Evolutionary conservation across 2,797 vertebrate species (phyloP).

Genomic region (Clarias pachynema): DNA sequence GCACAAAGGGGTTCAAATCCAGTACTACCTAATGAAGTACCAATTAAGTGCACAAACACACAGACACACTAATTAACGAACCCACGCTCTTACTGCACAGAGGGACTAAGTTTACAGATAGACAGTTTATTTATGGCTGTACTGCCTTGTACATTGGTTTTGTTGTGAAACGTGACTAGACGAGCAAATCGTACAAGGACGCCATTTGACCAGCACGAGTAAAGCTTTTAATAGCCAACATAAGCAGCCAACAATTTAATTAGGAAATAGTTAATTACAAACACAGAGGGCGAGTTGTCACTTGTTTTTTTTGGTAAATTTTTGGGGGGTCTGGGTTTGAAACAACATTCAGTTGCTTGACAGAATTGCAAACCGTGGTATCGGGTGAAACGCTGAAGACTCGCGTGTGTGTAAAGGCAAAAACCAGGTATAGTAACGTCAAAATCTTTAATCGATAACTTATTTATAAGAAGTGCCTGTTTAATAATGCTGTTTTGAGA

Average conservation of each 20-base stretch:
- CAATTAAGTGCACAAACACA: no score
- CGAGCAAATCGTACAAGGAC: not conserved
- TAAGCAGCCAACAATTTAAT: not conserved
- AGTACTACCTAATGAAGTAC: no score
- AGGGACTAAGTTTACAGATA: not conserved
- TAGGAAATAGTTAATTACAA: not conserved
- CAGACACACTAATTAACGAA: not conserved
- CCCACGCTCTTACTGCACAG: not conserved
- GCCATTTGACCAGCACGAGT: not conserved
- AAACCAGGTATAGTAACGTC: not conserved
- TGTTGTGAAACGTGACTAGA: not conserved
- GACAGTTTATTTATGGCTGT: not conserved
- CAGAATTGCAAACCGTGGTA: not conserved
- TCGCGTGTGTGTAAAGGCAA: no score
- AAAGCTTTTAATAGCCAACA: not conserved
- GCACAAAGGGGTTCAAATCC: no score
- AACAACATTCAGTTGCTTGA: not conserved
- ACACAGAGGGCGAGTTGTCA: not conserved
- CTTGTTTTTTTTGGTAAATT: not conserved
- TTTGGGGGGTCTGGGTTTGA: not conserved
- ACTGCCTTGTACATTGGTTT: not conserved
- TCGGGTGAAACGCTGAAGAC: not conserved
- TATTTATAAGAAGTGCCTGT: constrained; percentile 37
- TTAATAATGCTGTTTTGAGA: not conserved
- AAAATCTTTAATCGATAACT: not conserved